These are phyloP conservation scores for Ochotona curzoniae DNA, from an alignment of 2,113 vertebrate species.

Conservation along the genomic window DNA sequence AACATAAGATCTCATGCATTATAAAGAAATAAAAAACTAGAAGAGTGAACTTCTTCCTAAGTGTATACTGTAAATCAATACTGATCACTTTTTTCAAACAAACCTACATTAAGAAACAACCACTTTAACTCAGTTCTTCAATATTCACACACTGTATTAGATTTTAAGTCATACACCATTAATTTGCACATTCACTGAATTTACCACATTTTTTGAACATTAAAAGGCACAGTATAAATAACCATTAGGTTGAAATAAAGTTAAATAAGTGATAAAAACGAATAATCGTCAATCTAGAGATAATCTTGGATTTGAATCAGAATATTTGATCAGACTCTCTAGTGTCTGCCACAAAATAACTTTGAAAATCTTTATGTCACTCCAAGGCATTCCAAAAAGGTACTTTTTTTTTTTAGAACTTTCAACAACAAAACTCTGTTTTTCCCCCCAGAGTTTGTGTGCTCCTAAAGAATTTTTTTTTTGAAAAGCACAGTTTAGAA, in stretches of 20 bases:
- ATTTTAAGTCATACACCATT: constrained; percentile 54
- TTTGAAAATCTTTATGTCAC: constrained; percentile 46
- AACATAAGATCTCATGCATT: not conserved
- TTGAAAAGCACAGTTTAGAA: not conserved
- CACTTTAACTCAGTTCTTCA: not conserved
- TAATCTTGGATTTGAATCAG: constrained; percentile 64
- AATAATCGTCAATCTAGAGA: constrained; percentile 23
- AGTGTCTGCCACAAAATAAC: constrained; percentile 12
- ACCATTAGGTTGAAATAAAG: constrained; percentile 14
- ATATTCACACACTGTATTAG: not conserved
- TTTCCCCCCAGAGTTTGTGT: not conserved
- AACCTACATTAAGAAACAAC: constrained; percentile 29
- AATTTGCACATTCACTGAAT: constrained; percentile 4
- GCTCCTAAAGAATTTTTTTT: not conserved
- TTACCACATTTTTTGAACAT: constrained; percentile 27
- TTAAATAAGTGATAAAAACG: constrained; percentile 46
- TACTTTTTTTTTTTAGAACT: constrained; percentile 51
- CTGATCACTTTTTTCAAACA: constrained; percentile 49
- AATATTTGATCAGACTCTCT: constrained; percentile 30
- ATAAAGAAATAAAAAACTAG: constrained; percentile 43
- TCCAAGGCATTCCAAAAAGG: constrained; percentile 30
- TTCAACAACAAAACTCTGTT: constrained; percentile 49
- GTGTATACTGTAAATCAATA: not conserved
- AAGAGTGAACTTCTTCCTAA: constrained; percentile 31
- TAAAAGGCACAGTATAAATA: constrained; percentile 15